Conservation (phyloP, 37 sponge, comb jelly and placozoan species). For the Chondrilla cf. caribensis region DNA sequence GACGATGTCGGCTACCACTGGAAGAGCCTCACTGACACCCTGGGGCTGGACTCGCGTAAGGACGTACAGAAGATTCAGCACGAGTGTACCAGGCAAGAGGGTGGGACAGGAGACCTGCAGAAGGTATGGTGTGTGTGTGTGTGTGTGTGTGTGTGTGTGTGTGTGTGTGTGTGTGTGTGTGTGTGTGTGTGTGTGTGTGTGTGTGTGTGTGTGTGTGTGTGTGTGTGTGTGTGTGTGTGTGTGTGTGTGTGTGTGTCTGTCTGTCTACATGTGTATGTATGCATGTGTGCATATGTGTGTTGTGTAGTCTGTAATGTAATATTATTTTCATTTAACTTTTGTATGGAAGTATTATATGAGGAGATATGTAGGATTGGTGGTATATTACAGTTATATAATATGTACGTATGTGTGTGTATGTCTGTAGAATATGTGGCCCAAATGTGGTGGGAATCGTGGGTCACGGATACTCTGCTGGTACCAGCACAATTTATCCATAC, state of each 20-base stretch:
- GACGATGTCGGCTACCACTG: not conserved
- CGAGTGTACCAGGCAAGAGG: constrained; percentile 10
- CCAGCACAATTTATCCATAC: no score
- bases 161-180: not conserved
- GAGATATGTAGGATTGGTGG: no score
- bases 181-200: not conserved
- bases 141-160: not conserved
- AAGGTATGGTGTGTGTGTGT: constrained; percentile 49
- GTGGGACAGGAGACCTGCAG: not conserved
- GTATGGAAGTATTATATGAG: no score
- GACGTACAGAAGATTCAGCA: not conserved
- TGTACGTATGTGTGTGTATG: no score
- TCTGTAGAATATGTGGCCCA: no score
- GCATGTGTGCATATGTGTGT: constrained; percentile 12
- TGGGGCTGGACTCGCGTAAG: not conserved
- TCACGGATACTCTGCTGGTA: no score
- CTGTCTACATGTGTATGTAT: constrained; percentile 24
- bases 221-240: not conserved
- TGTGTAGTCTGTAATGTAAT: no score
- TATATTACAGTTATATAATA: no score
- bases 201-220: not conserved
- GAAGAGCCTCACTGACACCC: not conserved
- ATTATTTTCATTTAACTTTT: no score
- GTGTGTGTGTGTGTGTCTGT: constrained; percentile 14
- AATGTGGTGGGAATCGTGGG: no score